Evolutionary conservation across 2,113 vertebrate genomes (phyloP).

Genomic region (Tragulus kanchil): DNA sequence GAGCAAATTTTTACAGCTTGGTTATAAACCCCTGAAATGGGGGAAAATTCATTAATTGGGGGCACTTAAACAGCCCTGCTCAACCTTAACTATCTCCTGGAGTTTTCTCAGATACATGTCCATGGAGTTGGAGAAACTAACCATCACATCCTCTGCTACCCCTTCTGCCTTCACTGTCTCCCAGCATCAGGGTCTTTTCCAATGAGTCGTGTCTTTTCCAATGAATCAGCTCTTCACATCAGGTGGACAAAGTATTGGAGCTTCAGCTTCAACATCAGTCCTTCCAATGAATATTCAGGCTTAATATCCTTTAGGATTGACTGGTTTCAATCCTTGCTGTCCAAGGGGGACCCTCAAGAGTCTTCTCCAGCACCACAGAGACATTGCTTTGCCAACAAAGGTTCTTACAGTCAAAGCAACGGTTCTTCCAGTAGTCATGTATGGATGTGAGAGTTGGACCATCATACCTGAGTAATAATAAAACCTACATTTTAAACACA

Average conservation of each 20-base stretch:
- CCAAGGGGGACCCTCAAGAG: neutral
- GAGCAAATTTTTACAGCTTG: slow-evolving; percentile 88
- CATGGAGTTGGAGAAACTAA: no score
- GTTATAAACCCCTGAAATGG: slow-evolving; percentile 91
- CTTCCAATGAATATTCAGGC: neutral
- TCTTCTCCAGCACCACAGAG: neutral
- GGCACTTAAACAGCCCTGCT: slow-evolving; percentile 91
- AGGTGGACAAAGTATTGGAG: no score
- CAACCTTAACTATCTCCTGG: slow-evolving; percentile 87
- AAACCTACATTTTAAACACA: neutral
- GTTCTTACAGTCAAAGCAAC: neutral
- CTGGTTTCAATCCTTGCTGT: neutral
- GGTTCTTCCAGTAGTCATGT: neutral
- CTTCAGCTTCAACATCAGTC: no score
- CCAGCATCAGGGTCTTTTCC: no score
- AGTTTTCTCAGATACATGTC: no score
- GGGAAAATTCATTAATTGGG: slow-evolving; percentile 90
- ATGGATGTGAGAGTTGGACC: neutral
- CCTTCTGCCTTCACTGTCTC: no score
- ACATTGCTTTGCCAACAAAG: neutral
- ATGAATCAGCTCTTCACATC: no score
- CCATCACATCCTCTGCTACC: no score
- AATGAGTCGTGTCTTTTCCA: no score
- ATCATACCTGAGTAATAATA: neutral
- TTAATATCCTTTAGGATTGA: neutral